A percentile compares a stretch with the other conserved stretches of the same genome.
These are phyloP conservation scores for Pygoscelis adeliae DNA, from an alignment of 2,113 vertebrate species.

Conservation along the genomic window DNA sequence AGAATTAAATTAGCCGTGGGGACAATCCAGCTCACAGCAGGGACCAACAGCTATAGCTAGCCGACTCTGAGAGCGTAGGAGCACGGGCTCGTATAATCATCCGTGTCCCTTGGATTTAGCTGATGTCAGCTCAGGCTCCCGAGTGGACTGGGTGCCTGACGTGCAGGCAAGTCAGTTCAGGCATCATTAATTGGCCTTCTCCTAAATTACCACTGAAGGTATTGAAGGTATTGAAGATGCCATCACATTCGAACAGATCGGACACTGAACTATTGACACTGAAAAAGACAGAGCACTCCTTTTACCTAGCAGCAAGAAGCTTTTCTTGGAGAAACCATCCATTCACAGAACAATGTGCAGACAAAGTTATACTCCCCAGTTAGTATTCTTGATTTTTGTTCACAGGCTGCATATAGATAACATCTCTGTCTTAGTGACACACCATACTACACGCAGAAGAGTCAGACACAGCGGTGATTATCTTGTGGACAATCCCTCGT, in stretches of 20 bases:
- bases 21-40: not conserved
- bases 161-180: not conserved
- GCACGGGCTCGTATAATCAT: accelerated
- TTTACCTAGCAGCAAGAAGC: not conserved
- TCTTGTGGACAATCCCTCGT: conserved; percentile 35
- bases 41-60: not conserved
- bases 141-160: not conserved
- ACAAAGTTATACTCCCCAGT: not conserved
- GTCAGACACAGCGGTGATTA: conserved; percentile 61
- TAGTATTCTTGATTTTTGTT: not conserved
- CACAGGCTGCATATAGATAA: not conserved
- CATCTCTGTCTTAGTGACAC: conserved; percentile 1
- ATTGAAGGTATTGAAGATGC: not conserved
- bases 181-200: not conserved
- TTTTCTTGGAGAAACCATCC: not conserved
- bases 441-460: conserved; percentile 31
- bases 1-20: not conserved
- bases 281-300: not conserved
- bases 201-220: not conserved
- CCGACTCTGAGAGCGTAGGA: not conserved
- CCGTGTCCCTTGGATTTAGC: not conserved
- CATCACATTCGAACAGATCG: not conserved
- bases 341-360: not conserved
- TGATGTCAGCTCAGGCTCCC: not conserved
- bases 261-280: not conserved